phyloP scores from a whole-genome alignment of 2,113 vertebrate species.

The Halcyon senegalensis region DNA sequence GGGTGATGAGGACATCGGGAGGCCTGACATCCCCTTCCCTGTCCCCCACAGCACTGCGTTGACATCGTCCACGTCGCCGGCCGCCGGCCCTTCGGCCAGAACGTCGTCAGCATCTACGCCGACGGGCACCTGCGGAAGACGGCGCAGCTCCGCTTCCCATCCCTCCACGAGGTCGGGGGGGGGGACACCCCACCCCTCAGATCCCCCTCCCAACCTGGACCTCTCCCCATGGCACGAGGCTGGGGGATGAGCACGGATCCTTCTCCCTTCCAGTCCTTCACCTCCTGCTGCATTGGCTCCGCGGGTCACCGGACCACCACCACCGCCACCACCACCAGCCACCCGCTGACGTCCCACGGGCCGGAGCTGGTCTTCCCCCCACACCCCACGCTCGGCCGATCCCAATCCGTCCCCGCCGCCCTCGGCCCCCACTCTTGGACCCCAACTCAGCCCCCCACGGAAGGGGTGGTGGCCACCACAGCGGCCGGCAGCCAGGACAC shows the following conservation, averaged over 20 bases:
- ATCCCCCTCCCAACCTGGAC: accelerated
- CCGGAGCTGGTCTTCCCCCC: conserved; percentile 75
- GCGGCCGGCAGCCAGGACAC: conserved; percentile 92
- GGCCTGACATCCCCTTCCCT: accelerated
- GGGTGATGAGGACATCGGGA: accelerated
- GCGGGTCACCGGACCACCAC: conserved; percentile 93
- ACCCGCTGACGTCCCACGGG: conserved; percentile 50
- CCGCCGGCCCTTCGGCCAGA: conserved; percentile 93
- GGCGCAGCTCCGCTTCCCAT: conserved; percentile 90
- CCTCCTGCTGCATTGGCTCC: conserved; percentile 95
- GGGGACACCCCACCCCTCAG: not conserved
- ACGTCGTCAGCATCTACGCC: conserved; percentile 87
- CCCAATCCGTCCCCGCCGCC: conserved; percentile 89
- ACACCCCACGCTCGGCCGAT: conserved; percentile 82
- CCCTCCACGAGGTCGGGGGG: conserved; percentile 87
- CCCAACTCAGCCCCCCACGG: conserved; percentile 52
- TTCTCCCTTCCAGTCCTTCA: conserved; percentile 86
- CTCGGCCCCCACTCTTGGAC: conserved; percentile 73
- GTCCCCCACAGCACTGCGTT: conserved; percentile 84
- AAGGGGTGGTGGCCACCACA: conserved; percentile 84
- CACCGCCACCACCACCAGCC: not conserved
- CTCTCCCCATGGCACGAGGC: accelerated
- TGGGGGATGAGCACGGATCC: not conserved
- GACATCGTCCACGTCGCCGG: conserved; percentile 87
- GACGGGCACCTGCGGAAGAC: conserved; percentile 85